These are phyloP conservation scores for Lymantria monacha DNA, from an alignment of 2,888 invertebrate genomes.

Conservation along the genomic window DNA sequence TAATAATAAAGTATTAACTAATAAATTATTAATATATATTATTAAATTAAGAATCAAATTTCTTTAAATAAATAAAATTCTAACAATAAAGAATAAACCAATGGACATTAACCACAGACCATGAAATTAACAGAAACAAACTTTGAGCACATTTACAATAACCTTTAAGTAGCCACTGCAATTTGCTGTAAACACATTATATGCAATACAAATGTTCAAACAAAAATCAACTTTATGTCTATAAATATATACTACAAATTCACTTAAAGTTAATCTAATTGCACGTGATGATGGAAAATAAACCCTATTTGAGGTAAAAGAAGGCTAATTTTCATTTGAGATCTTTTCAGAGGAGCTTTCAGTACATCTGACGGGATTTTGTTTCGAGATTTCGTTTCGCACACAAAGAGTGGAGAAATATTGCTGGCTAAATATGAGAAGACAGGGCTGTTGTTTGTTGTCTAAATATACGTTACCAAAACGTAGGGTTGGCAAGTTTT, in stretches of 20 bases:
- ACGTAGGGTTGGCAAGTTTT: conserved; percentile 27
- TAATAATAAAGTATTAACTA: too few species aligned
- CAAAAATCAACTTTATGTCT: conserved; percentile 2
- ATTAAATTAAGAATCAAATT: too few species aligned
- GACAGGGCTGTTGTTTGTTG: conserved; percentile 49
- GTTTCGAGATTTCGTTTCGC: conserved; percentile 45
- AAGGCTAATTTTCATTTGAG: conserved; percentile 28
- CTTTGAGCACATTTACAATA: conserved; percentile 24
- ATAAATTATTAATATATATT: too few species aligned
- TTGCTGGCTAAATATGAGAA: conserved; percentile 51
- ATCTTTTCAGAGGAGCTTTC: conserved; percentile 26
- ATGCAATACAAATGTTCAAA: conserved; percentile 1
- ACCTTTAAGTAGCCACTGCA: conserved; percentile 31
- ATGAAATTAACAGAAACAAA: conserved; percentile 21
- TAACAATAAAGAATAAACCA: too few species aligned
- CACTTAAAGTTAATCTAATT: not conserved
- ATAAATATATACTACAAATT: conserved; percentile 3
- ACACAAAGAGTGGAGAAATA: conserved; percentile 54
- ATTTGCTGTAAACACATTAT: conserved; percentile 22
- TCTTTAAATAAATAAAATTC: too few species aligned
- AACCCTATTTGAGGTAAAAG: not conserved
- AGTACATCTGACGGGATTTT: conserved; percentile 41
- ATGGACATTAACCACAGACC: too few species aligned
- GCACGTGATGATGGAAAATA: not conserved
- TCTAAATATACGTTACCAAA: conserved; percentile 39